Evolutionary conservation across 2,113 vertebrate species (phyloP).

Genomic region (Cichladusa arquata): DNA sequence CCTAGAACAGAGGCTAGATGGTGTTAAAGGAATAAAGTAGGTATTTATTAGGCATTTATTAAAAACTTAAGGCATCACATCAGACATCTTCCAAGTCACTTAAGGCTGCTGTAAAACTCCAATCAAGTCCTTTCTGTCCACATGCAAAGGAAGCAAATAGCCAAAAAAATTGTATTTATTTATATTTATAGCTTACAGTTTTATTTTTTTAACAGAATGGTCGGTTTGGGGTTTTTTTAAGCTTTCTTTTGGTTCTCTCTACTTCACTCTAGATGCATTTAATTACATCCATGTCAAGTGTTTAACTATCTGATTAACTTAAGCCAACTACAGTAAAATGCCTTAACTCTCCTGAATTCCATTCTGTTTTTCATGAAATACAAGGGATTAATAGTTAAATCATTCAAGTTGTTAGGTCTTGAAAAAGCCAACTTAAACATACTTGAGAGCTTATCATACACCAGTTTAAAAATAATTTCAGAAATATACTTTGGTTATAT

Average conservation of each 20-base stretch:
- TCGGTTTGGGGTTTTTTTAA: not conserved
- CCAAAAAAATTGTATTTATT: not conserved
- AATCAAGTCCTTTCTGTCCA: not conserved
- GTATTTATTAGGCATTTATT: not conserved
- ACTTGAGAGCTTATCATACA: not conserved
- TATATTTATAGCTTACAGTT: not conserved
- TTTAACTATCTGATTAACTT: not conserved
- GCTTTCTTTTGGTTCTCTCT: not conserved
- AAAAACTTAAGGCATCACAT: not conserved
- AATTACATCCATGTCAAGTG: not conserved
- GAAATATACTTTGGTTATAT: not conserved
- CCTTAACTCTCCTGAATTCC: not conserved
- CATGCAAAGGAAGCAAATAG: not conserved
- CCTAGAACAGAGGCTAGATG: not conserved
- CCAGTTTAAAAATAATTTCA: not conserved
- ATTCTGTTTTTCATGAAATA: not conserved
- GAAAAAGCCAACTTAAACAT: not conserved
- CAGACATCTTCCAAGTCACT: not conserved
- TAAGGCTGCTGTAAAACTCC: not conserved
- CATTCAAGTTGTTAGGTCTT: not conserved
- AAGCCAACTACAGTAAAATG: not conserved
- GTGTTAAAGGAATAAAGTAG: not conserved
- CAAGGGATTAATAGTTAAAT: not conserved
- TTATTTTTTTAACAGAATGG: not conserved
- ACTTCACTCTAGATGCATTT: not conserved